Conservation (phyloP, 2,888 invertebrate species). For the Noctua janthe region DNA sequence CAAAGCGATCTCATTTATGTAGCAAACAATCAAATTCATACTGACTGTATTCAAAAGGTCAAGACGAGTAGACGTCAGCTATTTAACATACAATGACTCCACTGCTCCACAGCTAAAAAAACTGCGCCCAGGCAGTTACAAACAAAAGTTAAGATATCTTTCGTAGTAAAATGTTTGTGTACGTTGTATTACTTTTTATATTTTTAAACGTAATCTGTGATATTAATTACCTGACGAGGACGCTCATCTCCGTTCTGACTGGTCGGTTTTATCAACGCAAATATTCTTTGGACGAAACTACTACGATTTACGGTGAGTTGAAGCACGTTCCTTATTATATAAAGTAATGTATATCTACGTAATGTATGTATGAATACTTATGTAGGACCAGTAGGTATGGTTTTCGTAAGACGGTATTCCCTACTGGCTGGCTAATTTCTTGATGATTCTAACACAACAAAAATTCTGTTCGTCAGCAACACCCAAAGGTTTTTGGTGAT, state of each 20-base stretch:
- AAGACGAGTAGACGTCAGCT: slow-evolving; percentile 23
- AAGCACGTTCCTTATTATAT: not conserved
- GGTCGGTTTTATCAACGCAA: slow-evolving; percentile 92
- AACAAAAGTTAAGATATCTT: slow-evolving; percentile 3
- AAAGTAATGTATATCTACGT: not conserved
- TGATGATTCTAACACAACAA: not conserved
- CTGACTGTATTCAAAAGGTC: slow-evolving; percentile 44
- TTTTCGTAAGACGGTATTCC: not conserved
- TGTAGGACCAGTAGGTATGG: not conserved
- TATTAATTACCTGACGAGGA: slow-evolving; percentile 93
- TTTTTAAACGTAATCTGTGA: slow-evolving; percentile 92
- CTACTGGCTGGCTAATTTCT: not conserved
- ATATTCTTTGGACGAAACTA: slow-evolving; percentile 92
- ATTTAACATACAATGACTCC: slow-evolving; percentile 65
- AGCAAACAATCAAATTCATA: slow-evolving; percentile 10
- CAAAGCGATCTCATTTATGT: slow-evolving; percentile 8
- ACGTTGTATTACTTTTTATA: slow-evolving; percentile 75
- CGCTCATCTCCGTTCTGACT: slow-evolving; percentile 92
- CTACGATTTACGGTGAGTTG: slow-evolving; percentile 92
- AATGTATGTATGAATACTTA: not conserved
- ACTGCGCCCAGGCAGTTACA: slow-evolving; percentile 2
- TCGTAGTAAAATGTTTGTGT: slow-evolving; percentile 69
- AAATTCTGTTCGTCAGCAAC: not conserved
- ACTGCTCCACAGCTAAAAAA: slow-evolving; percentile 6
- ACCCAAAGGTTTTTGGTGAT: not conserved